Conservation (phyloP, 2,888 invertebrate genomes). For the Synanthedon andrenaeformis region DNA sequence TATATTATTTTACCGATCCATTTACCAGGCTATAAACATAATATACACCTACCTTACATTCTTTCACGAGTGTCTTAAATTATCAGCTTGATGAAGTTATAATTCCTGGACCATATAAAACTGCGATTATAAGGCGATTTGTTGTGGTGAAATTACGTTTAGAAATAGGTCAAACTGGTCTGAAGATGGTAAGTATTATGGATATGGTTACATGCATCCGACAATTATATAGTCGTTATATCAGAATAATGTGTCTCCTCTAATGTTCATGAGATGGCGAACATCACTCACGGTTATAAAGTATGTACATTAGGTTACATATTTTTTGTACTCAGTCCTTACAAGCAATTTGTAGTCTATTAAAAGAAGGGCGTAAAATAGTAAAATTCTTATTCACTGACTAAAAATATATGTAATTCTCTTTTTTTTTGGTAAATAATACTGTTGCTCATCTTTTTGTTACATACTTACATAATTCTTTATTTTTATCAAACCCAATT, state of each 20-base stretch:
- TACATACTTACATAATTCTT: no score
- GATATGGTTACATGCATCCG: slow-evolving; percentile 2
- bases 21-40: no score
- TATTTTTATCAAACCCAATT: no score
- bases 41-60: no score
- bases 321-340: no score
- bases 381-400: no score
- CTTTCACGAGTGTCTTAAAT: not conserved
- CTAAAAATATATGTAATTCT: no score
- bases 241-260: slow-evolving; percentile 19
- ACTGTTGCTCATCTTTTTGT: no score
- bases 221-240: slow-evolving; percentile 32
- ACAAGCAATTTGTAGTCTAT: no score
- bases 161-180: not conserved
- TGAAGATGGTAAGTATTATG: not conserved
- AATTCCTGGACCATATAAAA: slow-evolving; percentile 9
- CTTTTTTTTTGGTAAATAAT: no score
- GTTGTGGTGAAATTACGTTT: slow-evolving; percentile 4
- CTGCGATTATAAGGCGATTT: slow-evolving; percentile 12
- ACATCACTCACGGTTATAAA: slow-evolving; percentile 8
- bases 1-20: no score
- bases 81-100: slow-evolving; percentile 8
- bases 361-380: no score
- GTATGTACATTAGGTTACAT: not conserved
- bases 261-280: slow-evolving; percentile 19